Evolutionary conservation across 2,113 vertebrate species (phyloP), one percentile per base, ranked within the genome.

Genomic region (Eubucco bourcierii): DNA sequence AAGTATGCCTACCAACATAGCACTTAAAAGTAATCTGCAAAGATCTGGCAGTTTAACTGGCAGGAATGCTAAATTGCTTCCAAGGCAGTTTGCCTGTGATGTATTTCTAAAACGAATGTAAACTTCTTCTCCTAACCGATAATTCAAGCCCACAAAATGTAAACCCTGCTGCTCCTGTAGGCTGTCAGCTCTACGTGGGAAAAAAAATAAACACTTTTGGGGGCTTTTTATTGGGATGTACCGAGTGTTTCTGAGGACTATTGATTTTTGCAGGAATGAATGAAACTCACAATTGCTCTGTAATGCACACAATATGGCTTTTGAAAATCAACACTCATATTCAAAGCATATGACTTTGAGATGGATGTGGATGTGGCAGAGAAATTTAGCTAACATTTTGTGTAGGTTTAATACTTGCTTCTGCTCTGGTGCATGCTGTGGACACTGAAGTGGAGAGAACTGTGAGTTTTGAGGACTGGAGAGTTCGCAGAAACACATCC

Each of bases 11-110:
- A 80, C 78, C 47, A 71, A 72, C 83, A 34, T 15, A 80, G 75
- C 81, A 68, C 58, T 96, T 87, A 80, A 65, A 83, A 82, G 81
- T 84, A 84, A 89, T 84, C 81, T 80, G 66, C 34, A 53, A 77
- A 72, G 59, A 71, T 39, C 71, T 23, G 2, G 23, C 72, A 87
- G 73, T 77, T 90, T 94, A 93, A 67, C 75, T 65, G 75, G 68
- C 34, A 74, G 46, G 84, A 94, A 90, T 67, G 33, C 41, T 90
- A 89, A 91, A 95, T 89, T 77, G 37, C 72, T 94, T 90, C 72
- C 79, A 71, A 58, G 7, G 4, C 56, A 89, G 37, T 87, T 89
- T 77, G 60, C 17, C 68, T 80, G 25, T 50, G 47, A 91, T 80
- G 29, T 74, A 74, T 89, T 91, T 94, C 75, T 53, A 80, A 87